Evolutionary conservation across 2,888 invertebrate species (phyloP), one percentile per base, ranked within the genome.

Genomic region (Bhutanitis thaidina): DNA sequence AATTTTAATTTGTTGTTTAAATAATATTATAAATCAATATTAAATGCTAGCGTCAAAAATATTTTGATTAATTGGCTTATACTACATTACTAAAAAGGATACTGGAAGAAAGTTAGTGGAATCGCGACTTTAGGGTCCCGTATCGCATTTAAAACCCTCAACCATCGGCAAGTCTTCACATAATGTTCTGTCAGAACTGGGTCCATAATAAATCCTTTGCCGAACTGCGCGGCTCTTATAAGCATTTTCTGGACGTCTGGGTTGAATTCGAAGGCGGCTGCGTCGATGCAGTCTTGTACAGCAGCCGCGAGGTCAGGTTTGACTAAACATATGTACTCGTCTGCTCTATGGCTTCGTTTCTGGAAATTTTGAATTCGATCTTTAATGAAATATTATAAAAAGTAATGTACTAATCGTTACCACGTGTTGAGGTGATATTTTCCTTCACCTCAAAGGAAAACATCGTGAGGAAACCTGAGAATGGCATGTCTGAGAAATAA

Each of bases 201-300:
- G 53, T 93, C 94, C 25, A 93, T 91, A 44, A 97, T 91, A 74
- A 98, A 98, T 45, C 96, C 95, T 85, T 98, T 98, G 7, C 98
- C 98, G 87, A 98, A 98, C 72, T 97, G 96, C 0, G 98, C 98
- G 8, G 98, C 97, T 69, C 95, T 91, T 53, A 98, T 93, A 10
- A 98, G 88, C 88, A 95, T 93, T 80, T 97, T 98, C 81, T 98
- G 98, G 0, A 95, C 94, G 38, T 94, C 92, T 0, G 96, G 91
- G 68, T 94, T 93, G 80, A 96, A 97, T 77, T 98, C 98, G 76
- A 95, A 96, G 3, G 96, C 95, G 0, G 98, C 98, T 0, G 98
- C 98, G 69, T 96, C 94, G 48, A 98, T 94, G 71, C 98, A 98
- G 71, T 97, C 95, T 56, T 93, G 92, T 0, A 98, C 96, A 0